phyloP scores from a whole-genome alignment of 2,113 vertebrate genomes.

The Naja naja region DNA sequence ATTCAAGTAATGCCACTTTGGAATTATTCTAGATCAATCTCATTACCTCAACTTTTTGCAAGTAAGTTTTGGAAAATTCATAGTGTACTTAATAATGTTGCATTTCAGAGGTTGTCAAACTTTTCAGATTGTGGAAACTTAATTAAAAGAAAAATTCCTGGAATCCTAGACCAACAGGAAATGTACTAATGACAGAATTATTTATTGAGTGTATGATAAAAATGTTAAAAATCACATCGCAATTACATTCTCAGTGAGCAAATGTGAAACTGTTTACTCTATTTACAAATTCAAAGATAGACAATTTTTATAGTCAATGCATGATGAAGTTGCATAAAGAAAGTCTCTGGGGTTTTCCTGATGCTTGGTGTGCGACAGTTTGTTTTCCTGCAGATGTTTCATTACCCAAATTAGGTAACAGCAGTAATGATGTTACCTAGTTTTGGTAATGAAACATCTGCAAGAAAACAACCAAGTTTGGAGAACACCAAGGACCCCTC shows the following conservation, averaged over 20 bases:
- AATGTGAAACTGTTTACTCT: background rate
- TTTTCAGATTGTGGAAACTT: background rate
- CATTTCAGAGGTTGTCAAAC: background rate
- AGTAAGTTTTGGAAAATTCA: background rate
- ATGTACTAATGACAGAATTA: background rate
- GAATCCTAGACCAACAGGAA: background rate
- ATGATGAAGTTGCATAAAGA: background rate
- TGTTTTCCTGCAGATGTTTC: background rate
- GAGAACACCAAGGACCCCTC: background rate
- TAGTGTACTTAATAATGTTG: background rate
- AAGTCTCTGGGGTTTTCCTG: background rate
- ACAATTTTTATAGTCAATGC: background rate
- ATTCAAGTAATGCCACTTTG: background rate
- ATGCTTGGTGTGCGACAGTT: background rate
- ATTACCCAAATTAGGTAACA: background rate
- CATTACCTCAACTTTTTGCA: background rate
- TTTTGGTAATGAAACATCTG: background rate
- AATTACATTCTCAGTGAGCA: background rate
- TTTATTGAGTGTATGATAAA: background rate
- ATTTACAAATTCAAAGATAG: background rate
- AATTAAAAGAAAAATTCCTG: background rate
- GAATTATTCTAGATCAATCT: conserved; percentile 13
- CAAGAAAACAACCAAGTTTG: background rate
- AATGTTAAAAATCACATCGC: background rate
- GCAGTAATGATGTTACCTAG: background rate